Evolutionary conservation across 2,888 invertebrate genomes (phyloP).

Genomic region (Neoscelio sp.): DNA sequence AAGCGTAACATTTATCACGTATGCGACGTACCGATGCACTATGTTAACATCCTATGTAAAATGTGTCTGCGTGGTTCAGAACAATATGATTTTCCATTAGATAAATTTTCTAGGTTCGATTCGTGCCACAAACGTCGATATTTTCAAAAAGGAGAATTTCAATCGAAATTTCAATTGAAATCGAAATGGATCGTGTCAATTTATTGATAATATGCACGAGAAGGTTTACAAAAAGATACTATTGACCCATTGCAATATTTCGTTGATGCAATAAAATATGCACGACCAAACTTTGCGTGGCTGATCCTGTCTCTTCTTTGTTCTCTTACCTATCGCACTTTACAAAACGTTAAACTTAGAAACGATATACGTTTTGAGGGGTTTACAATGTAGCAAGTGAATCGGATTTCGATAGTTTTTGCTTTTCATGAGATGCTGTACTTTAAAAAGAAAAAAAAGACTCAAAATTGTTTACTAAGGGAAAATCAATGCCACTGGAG

Average conservation of each 20-base stretch:
- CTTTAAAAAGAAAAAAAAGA: too few species aligned
- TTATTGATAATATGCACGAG: not conserved
- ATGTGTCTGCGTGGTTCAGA: slow-evolving; percentile 9
- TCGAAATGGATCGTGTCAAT: slow-evolving; percentile 6
- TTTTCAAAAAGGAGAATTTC: not conserved
- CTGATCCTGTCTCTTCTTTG: slow-evolving; percentile 14
- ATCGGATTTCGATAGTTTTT: slow-evolving; percentile 20
- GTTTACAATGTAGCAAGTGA: slow-evolving; percentile 16
- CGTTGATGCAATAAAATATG: not conserved
- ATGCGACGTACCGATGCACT: not conserved
- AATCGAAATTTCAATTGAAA: slow-evolving; percentile 3
- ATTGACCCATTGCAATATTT: slow-evolving; percentile 2
- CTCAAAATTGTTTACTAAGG: too few species aligned
- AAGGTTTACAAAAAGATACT: too few species aligned
- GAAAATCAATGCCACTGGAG: too few species aligned
- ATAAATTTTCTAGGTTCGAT: slow-evolving; percentile 27
- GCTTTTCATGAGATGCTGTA: not conserved
- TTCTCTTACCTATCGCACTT: slow-evolving; percentile 1
- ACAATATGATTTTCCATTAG: slow-evolving; percentile 46
- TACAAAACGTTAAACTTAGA: slow-evolving; percentile 13
- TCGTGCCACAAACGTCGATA: slow-evolving; percentile 7
- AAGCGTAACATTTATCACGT: slow-evolving; percentile 30
- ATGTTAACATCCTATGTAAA: slow-evolving; percentile 21
- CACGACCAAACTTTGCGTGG: too few species aligned
- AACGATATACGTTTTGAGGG: slow-evolving; percentile 20